These are phyloP conservation scores for Ancistrus triradiatus DNA, from an alignment of 2,113 vertebrate genomes.

Conservation along the genomic window DNA sequence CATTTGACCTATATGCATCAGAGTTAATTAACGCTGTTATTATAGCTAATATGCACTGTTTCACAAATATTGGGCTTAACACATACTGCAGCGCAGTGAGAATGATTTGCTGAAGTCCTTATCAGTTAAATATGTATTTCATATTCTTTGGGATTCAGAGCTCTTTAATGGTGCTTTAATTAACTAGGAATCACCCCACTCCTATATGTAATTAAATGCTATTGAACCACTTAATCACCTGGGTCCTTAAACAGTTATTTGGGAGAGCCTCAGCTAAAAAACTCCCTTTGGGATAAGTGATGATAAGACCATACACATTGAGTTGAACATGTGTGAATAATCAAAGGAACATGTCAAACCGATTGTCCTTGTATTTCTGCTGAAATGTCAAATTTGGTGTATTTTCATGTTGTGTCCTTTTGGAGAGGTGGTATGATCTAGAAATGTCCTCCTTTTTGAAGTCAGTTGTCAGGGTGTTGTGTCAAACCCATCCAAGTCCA, in stretches of 20 bases:
- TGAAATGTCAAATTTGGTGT: too few relatives aligned
- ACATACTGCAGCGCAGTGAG: slow-evolving; percentile 10
- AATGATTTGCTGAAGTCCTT: slow-evolving; percentile 40
- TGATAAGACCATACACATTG: slow-evolving; percentile 1
- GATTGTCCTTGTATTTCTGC: too few relatives aligned
- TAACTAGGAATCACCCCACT: slow-evolving; percentile 43
- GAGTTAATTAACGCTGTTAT: slow-evolving; percentile 47
- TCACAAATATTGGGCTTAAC: slow-evolving; percentile 33
- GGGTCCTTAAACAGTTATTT: slow-evolving; percentile 46
- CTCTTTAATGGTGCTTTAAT: slow-evolving; percentile 49
- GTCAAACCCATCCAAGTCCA: too few relatives aligned
- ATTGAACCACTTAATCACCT: slow-evolving; percentile 50
- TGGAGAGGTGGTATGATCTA: too few relatives aligned
- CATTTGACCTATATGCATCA: slow-evolving; percentile 35
- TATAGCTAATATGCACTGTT: slow-evolving; percentile 38
- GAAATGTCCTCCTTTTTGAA: too few relatives aligned
- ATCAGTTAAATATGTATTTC: slow-evolving; percentile 51
- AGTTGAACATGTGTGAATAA: neutral
- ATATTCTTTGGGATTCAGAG: slow-evolving; percentile 48
- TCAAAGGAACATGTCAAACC: slow-evolving; percentile 19
- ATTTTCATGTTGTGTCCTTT: too few relatives aligned
- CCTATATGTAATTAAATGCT: slow-evolving; percentile 52
- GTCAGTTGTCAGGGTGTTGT: too few relatives aligned
- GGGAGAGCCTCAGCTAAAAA: slow-evolving; percentile 17
- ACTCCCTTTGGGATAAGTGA: slow-evolving; percentile 24